These are phyloP conservation scores for Hyposmocoma kahamanoa DNA, from an alignment of 1,140 invertebrate species.

Conservation along the genomic window DNA sequence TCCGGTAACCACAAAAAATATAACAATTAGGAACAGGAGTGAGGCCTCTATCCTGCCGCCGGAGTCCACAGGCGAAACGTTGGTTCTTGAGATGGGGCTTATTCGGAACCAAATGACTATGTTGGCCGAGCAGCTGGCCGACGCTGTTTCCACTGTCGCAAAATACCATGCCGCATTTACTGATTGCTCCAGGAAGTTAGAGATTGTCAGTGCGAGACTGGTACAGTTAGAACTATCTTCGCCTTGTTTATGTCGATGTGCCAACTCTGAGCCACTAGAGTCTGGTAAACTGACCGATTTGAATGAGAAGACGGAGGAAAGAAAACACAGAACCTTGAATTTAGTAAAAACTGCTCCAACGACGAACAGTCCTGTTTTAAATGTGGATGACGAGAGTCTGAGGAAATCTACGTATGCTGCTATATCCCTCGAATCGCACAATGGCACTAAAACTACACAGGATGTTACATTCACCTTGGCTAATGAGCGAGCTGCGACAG, in stretches of 20 bases:
- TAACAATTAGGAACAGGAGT: neutral
- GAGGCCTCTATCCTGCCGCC: neutral
- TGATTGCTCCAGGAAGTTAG: neutral
- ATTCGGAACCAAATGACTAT: neutral
- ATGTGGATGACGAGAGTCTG: no score
- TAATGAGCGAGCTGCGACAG: neutral
- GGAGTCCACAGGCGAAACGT: neutral
- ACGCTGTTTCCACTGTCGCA: neutral
- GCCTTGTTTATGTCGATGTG: neutral
- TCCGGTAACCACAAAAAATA: neutral
- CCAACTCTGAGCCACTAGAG: no score
- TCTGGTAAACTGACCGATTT: neutral
- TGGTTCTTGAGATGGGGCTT: neutral
- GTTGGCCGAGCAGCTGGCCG: neutral
- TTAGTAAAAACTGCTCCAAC: neutral
- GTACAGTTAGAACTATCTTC: neutral
- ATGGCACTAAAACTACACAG: neutral
- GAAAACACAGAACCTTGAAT: neutral
- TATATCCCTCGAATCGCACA: no score
- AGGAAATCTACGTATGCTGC: no score
- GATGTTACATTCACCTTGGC: neutral
- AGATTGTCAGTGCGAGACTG: neutral
- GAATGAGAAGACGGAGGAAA: neutral
- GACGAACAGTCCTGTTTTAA: neutral
- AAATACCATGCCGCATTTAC: neutral